Evolutionary conservation across 1,140 invertebrate species (phyloP).

Genomic region (Popillia japonica): DNA sequence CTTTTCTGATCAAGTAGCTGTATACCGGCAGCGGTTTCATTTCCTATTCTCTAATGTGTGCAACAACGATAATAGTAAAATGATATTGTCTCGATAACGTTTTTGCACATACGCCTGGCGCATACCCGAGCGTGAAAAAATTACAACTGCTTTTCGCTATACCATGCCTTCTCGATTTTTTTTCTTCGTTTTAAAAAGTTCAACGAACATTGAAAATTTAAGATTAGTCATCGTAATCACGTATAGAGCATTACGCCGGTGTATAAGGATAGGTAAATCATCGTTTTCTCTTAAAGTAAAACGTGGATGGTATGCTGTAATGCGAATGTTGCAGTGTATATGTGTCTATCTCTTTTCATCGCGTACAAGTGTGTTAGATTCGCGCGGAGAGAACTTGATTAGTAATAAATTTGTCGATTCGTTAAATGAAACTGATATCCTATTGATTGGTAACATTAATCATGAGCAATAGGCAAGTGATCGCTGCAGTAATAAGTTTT

Average conservation of each 20-base stretch:
- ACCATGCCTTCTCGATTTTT: not conserved
- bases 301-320: not conserved
- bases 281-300: not conserved
- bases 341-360: not conserved
- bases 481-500: not conserved
- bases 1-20: not conserved
- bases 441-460: conserved; percentile 22
- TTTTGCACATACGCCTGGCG: not conserved
- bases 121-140: not conserved
- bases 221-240: not conserved
- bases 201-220: conserved; percentile 15
- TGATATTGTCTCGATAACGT: not conserved
- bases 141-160: not conserved
- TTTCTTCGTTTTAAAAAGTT: not conserved
- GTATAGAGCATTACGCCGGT: not conserved
- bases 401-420: conserved; percentile 20
- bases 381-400: conserved; percentile 25
- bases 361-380: not conserved
- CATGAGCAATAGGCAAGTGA: not conserved
- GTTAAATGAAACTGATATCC: conserved; percentile 21
- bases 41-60: conserved; percentile 11
- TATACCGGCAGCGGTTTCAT: not conserved
- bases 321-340: not conserved
- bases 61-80: conserved; percentile 5
- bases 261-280: not conserved